These are phyloP conservation scores for Rhipidura dahli DNA, from an alignment of 2,113 vertebrate species.

Conservation along the genomic window DNA sequence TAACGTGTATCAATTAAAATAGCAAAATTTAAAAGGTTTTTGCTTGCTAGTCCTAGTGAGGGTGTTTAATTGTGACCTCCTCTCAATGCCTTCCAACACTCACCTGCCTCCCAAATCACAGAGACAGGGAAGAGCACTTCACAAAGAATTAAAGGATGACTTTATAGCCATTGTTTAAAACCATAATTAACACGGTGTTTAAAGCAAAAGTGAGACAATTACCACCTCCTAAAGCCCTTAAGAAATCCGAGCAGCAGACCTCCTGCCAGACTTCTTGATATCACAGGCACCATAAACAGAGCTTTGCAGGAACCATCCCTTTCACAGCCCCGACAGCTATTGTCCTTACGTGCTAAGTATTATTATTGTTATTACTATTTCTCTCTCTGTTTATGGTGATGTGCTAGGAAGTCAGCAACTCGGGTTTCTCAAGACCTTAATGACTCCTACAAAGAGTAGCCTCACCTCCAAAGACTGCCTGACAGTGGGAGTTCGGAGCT, in stretches of 20 bases:
- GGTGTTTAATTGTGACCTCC: neutral
- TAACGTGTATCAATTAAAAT: neutral
- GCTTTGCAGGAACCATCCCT: neutral
- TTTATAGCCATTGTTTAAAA: slow-evolving; percentile 32
- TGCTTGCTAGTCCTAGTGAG: neutral
- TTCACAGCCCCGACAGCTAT: neutral
- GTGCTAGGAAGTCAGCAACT: neutral
- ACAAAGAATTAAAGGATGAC: neutral
- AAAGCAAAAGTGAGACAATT: slow-evolving; percentile 49
- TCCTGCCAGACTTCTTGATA: slow-evolving; percentile 20
- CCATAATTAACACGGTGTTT: slow-evolving; percentile 18
- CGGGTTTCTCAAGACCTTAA: neutral
- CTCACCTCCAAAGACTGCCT: neutral
- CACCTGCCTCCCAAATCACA: neutral
- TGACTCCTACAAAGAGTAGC: neutral
- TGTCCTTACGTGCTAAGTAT: neutral
- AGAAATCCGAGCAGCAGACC: neutral
- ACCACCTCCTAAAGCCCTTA: slow-evolving; percentile 24
- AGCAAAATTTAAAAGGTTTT: neutral
- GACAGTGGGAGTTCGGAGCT: neutral
- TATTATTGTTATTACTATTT: neutral
- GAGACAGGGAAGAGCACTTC: neutral
- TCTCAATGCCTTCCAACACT: neutral
- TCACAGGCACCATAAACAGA: neutral
- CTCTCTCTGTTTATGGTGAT: neutral